phyloP scores from a whole-genome alignment of 2,797 vertebrate species.

The Pipistrellus pygmaeus region DNA sequence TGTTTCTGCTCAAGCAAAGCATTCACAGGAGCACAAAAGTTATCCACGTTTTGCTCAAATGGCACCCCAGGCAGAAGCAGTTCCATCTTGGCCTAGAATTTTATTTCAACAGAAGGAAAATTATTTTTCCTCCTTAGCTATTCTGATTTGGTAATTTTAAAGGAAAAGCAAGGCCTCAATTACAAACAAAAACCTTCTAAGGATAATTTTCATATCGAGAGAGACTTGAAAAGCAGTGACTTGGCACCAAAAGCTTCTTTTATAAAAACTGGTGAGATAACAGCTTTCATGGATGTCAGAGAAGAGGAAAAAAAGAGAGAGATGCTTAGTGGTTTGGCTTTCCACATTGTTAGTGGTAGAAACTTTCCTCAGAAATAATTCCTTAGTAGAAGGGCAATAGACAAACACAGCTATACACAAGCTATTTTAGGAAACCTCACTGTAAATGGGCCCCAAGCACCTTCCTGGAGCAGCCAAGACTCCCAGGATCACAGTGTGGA shows the following conservation, averaged over 20 bases:
- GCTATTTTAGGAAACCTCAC: background rate
- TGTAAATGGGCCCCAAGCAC: no score
- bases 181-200: background rate
- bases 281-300: background rate
- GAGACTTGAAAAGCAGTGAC: background rate
- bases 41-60: background rate
- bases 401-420: background rate
- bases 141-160: conserved; percentile 9
- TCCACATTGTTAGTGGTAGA: background rate
- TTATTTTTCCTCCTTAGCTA: background rate
- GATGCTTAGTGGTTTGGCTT: background rate
- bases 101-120: background rate
- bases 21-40: background rate
- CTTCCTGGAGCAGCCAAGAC: background rate
- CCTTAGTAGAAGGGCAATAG: background rate
- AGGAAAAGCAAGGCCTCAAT: background rate
- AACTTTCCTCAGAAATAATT: background rate
- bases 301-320: background rate
- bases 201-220: background rate
- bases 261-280: background rate
- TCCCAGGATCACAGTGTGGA: background rate
- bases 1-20: background rate
- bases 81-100: background rate
- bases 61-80: background rate
- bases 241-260: background rate